phyloP scores from a whole-genome alignment of 2,113 vertebrate species.

The Prolemur simus region DNA sequence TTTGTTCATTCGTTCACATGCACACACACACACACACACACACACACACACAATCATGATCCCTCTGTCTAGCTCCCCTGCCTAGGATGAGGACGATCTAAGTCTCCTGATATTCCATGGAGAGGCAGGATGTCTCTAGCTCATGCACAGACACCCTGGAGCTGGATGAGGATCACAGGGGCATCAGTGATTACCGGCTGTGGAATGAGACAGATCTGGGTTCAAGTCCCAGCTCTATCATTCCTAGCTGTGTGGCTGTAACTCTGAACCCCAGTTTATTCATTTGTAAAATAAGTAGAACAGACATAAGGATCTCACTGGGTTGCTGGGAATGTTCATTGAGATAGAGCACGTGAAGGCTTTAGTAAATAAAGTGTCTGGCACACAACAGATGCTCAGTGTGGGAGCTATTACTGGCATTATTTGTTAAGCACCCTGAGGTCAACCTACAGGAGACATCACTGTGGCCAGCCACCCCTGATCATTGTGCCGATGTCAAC shows the following conservation, averaged over 20 bases:
- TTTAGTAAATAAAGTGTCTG: neutral
- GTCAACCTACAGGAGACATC: neutral
- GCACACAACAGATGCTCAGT: neutral
- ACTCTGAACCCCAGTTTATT: neutral
- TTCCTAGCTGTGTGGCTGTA: neutral
- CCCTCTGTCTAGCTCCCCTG: neutral
- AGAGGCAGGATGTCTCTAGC: neutral
- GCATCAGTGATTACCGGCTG: neutral
- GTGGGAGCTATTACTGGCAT: neutral
- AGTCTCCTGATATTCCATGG: neutral
- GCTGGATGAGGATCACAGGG: neutral
- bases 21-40: fast-evolving
- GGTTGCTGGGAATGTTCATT: neutral
- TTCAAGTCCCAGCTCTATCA: neutral
- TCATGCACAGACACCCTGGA: neutral
- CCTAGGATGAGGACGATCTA: neutral
- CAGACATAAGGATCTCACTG: neutral
- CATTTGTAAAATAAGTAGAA: neutral
- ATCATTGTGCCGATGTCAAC: neutral
- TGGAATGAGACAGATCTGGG: neutral
- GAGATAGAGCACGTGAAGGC: neutral
- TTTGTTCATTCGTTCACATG: fast-evolving
- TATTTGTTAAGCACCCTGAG: neutral
- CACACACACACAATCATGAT: fast-evolving
- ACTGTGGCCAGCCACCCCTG: neutral